A percentile compares a stretch with the other conserved stretches of the same genome.
Evolutionary conservation across 2,888 invertebrate species (phyloP).

Genomic region (Cyclophora albipunctata): DNA sequence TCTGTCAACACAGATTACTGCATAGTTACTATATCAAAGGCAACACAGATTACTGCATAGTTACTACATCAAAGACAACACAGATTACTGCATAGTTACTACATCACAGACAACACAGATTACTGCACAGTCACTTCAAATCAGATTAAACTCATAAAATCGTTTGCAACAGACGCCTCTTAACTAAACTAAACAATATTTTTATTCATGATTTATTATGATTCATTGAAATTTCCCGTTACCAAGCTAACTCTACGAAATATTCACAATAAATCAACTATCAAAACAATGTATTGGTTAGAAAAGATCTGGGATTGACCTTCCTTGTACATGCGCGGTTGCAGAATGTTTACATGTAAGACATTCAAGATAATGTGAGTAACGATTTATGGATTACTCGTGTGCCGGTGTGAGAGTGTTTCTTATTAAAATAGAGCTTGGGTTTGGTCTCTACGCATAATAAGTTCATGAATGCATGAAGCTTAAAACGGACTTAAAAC

Average conservation of each 20-base stretch:
- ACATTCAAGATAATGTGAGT: neutral
- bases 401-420: slow-evolving; percentile 1
- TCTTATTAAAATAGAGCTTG: neutral
- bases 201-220: slow-evolving; percentile 43
- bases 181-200: slow-evolving; percentile 37
- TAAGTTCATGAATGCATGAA: no score
- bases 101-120: no score
- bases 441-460: no score
- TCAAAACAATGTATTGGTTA: slow-evolving; percentile 46
- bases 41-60: no score
- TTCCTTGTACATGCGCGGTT: slow-evolving; percentile 25
- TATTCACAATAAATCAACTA: slow-evolving; percentile 57
- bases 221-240: slow-evolving; percentile 43
- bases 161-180: slow-evolving; percentile 21
- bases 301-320: slow-evolving; percentile 34
- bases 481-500: no score
- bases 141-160: slow-evolving; percentile 1
- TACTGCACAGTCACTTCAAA: no score
- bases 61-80: no score
- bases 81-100: no score
- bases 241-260: slow-evolving; percentile 42
- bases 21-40: no score
- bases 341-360: slow-evolving; percentile 12
- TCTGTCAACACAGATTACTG: no score
- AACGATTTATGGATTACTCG: slow-evolving; percentile 3